Percentiles rank a stretch among this genome's conserved stretches.
Evolutionary conservation across 2,888 invertebrate species (phyloP).

Genomic region (Polia nebulosa): DNA sequence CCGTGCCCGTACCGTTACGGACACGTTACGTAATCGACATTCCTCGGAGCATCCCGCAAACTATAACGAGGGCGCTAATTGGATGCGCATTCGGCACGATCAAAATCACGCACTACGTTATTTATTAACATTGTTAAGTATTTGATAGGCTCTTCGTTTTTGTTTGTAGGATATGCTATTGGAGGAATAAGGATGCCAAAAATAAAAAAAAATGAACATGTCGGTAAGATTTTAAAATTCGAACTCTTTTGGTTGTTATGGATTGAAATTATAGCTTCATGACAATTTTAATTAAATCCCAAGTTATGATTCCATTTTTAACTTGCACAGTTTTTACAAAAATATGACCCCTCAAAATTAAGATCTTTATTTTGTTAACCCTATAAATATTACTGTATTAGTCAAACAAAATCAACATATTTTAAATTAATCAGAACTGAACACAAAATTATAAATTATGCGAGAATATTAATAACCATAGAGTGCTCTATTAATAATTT

Average conservation of each 20-base stretch:
- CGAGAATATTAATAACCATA: slow-evolving; percentile 26
- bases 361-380: background rate
- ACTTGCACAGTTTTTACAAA: too few species aligned
- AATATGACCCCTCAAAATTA: too few species aligned
- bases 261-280: background rate
- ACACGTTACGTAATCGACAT: slow-evolving; percentile 63
- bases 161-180: slow-evolving; percentile 1
- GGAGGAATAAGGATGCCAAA: background rate
- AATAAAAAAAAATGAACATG: slow-evolving; percentile 4
- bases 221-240: slow-evolving; percentile 12
- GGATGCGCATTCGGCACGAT: slow-evolving; percentile 53
- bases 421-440: slow-evolving; percentile 16
- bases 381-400: background rate
- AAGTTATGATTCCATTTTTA: background rate
- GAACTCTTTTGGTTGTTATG: slow-evolving; percentile 1
- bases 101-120: slow-evolving; percentile 49
- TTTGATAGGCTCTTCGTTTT: slow-evolving; percentile 38
- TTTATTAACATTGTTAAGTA: slow-evolving; percentile 49
- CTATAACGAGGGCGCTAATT: slow-evolving; percentile 57
- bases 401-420: slow-evolving; percentile 25
- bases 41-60: slow-evolving; percentile 59
- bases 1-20: slow-evolving; percentile 48
- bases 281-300: background rate
- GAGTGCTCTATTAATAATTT: slow-evolving; percentile 15
- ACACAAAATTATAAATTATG: slow-evolving; percentile 8